phyloP scores from a whole-genome alignment of 2,113 vertebrate genomes.

The Calidris pugnax region DNA sequence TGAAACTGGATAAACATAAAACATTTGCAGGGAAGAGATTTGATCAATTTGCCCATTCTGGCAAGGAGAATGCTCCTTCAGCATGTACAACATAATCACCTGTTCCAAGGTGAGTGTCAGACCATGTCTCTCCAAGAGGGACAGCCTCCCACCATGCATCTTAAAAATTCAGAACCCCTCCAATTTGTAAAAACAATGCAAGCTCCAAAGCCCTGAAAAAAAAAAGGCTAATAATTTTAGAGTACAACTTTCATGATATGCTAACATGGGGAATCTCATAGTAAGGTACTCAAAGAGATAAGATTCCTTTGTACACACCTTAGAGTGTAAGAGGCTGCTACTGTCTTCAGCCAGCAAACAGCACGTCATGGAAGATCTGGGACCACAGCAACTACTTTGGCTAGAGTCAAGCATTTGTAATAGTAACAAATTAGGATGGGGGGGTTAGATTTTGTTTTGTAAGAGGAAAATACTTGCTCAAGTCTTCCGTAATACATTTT shows the following conservation, averaged over 20 bases:
- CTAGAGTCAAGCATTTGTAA: neutral
- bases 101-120: neutral
- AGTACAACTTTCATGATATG: neutral
- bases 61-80: neutral
- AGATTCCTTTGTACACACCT: neutral
- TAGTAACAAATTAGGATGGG: neutral
- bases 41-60: neutral
- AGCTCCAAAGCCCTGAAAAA: neutral
- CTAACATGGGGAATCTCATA: neutral
- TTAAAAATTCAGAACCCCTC: neutral
- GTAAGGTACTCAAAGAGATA: neutral
- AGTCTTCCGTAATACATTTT: neutral
- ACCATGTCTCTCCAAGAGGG: neutral
- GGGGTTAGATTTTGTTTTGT: neutral
- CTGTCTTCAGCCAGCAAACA: neutral
- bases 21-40: neutral
- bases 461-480: neutral
- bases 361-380: neutral
- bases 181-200: neutral
- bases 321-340: neutral
- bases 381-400: neutral
- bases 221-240: neutral
- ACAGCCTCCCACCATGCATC: neutral
- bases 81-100: neutral
- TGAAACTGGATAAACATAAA: neutral